Base-by-base conservation (phyloP, 1,140 invertebrate species). In the Chelonus insularis region DNA sequence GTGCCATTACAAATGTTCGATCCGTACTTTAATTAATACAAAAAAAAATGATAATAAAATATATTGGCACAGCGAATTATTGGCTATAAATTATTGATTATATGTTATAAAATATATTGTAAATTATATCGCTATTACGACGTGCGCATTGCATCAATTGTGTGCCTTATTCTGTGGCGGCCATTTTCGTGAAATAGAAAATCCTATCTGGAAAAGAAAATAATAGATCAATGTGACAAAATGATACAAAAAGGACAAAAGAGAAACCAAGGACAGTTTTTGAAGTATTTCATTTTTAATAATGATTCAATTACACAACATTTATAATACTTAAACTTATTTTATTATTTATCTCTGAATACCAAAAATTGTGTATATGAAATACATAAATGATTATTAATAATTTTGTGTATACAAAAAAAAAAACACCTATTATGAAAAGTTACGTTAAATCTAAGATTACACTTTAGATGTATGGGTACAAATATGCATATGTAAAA, bases 151-250 rank as follows among this genome's bases (percentile, higher is more conserved):
- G 76, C 75, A 81, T 80, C 72, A 79, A 78, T 77, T 77, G 79
- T 81, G 78, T 81, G 79, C 79, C 79, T 81, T 81, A 81, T 78
- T 77, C 73, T 72, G 78, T 77, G 77, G 77, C 78, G 76, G 73
- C 74, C 77, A 78, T 80, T 81, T 77, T 76, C 79, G 70, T 77
- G 78, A 75, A 52, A 52, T 18, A 52, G 11, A 23, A 50, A 18
- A 23, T 12, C 9, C 67, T 68, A 71, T 72, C 76, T 72, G 68
- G 72, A 63, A 71, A 69, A 68, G 48, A 52, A 48, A 52, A 41
- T 51, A 18, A 32, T 8, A 58, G 37, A 39, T 39, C 37, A 39
- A 39, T 14, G 37, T 39, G 37, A 39, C 37, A 39, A 39, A 8
- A n/a, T 34, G n/a, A 34, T 11, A 34, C 2, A 39, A n/a, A 39